A percentile compares a stretch with the other conserved stretches of the same genome.
Conservation (phyloP, 1,140 invertebrate genomes). For the Sitophilus oryzae region DNA sequence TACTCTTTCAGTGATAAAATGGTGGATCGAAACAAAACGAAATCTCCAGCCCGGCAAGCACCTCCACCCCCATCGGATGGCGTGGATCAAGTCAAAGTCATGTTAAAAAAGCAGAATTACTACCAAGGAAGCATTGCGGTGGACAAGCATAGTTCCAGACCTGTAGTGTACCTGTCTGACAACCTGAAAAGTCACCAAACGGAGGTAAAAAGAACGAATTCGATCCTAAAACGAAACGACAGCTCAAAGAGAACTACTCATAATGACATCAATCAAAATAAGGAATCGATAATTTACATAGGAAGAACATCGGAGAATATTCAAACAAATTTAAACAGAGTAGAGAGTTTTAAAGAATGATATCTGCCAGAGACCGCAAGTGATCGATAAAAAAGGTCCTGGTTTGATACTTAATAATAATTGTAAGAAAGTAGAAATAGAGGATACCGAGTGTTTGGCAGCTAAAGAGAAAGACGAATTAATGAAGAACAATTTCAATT, state of each 20-base stretch:
- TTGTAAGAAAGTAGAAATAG: not conserved
- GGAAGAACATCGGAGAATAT: not conserved
- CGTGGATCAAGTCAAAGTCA: constrained; percentile 11
- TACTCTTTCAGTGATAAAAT: constrained; percentile 1
- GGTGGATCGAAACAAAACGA: not conserved
- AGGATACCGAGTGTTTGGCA: not conserved
- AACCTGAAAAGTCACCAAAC: constrained; percentile 24
- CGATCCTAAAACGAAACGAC: not conserved
- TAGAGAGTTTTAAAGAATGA: constrained; percentile 16
- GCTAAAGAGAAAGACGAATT: not conserved
- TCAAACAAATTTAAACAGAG: constrained; percentile 9
- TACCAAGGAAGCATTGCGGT: constrained; percentile 30
- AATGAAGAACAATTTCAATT: not conserved
- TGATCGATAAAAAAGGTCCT: constrained; percentile 5
- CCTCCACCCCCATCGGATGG: constrained; percentile 23
- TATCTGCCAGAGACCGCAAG: too few relatives aligned
- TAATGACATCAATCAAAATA: constrained; percentile 2
- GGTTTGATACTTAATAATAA: not conserved
- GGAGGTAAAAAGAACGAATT: not conserved
- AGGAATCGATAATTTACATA: constrained; percentile 4
- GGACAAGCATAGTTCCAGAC: constrained; percentile 31
- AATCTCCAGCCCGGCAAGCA: constrained; percentile 14
- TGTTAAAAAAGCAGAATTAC: constrained; percentile 8
- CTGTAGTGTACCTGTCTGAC: constrained; percentile 38
- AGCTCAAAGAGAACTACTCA: not conserved